phyloP scores from a whole-genome alignment of 37 sponge, comb jelly and placozoan genomes.

The Beroe forskalii region DNA sequence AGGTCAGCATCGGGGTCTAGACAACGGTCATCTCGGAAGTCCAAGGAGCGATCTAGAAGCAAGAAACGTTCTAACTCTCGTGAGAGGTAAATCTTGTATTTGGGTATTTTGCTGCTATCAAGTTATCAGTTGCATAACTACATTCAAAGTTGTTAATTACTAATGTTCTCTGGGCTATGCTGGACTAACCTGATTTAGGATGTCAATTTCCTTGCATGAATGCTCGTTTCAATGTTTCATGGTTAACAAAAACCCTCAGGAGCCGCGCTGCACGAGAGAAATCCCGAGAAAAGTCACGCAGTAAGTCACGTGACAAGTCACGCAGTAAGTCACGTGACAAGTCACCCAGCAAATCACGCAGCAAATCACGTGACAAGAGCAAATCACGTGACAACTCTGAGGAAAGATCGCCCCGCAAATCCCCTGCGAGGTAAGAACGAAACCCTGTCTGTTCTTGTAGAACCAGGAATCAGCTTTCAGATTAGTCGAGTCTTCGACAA shows the following conservation, averaged over 20 bases:
- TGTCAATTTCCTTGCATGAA: not conserved
- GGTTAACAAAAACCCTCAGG: not conserved
- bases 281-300: not conserved
- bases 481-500: too few species aligned
- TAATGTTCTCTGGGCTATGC: too few species aligned
- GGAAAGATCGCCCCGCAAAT: not conserved
- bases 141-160: not conserved
- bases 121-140: not conserved
- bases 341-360: not conserved
- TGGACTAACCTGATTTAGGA: too few species aligned
- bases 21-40: not conserved
- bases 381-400: not conserved
- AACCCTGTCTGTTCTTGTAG: too few species aligned
- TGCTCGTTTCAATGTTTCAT: not conserved
- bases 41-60: not conserved
- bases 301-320: slow-evolving; percentile 31
- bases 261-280: not conserved
- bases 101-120: not conserved
- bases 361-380: not conserved
- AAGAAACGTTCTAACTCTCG: not conserved
- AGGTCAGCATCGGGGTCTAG: not conserved
- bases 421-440: not conserved
- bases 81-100: not conserved
- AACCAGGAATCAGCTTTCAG: too few species aligned
- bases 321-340: not conserved